Evolutionary conservation across 2,113 vertebrate species (phyloP), one percentile per base, ranked within the genome.

Genomic region (Rafetus swinhoei): DNA sequence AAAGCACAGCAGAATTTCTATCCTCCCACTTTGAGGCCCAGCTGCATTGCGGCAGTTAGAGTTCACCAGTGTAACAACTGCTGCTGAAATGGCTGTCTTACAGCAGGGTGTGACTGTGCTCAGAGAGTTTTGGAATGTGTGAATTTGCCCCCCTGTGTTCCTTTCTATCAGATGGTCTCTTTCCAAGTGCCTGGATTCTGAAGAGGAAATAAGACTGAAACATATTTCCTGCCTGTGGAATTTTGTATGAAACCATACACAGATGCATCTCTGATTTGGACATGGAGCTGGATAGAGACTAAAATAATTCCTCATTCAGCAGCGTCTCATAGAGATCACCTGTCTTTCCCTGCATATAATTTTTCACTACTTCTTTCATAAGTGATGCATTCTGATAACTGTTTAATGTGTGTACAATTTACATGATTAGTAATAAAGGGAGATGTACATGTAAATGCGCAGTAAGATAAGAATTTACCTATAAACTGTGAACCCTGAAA

Each of bases 71-170:
- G 86, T 22, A 81, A 11, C 69, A 81, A 83, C 60, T 81, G 93
- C 94, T 93, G 89, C 85, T 86, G 92, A 25, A 83, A 86, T 9
- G 19, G 56, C 92, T 85, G 86, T 59, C 62, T 93, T 77, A 54
- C 39, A 22, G 4, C 79, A 72, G 95, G 92, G 93, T 91, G 94
- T 86, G 95, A 91, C 95, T 79, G 60, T 45, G 22, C 29, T 79
- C 25, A 93, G n/a, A 93, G n/a, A 83, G 84, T 92, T 93, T 45
- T 24, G 96, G 89, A 95, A 96, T 79, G 92, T 84, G 57, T 54
- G 86, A 50, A 88, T 94, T 93, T 50, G 0, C 79, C 90, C 88
- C 90, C 85, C n/a, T 87, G 2, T 95, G 93, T 92, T 93, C 90
- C 90, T 56, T 89, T 96, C 94, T 89, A 0, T 95, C 95, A 90